phyloP scores from a whole-genome alignment of 1,140 invertebrate species.

The Rhizoglyphus robini region DNA sequence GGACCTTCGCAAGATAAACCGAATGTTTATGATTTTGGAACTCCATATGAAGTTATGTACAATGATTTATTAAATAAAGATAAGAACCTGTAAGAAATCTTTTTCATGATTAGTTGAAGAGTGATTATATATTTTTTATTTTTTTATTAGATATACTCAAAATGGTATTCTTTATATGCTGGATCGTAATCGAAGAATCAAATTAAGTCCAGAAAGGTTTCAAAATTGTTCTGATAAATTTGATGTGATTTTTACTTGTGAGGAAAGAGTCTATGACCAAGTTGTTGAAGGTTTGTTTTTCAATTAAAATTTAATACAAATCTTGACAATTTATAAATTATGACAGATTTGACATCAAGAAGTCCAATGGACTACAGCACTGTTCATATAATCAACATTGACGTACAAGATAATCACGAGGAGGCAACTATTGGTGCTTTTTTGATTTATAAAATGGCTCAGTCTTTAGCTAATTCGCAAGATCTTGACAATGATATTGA shows the following conservation, averaged over 20 bases:
- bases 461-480: slow-evolving; percentile 68
- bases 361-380: slow-evolving; percentile 49
- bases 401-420: slow-evolving; percentile 99
- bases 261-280: slow-evolving; percentile 98
- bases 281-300: slow-evolving; percentile 44
- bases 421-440: slow-evolving; percentile 99
- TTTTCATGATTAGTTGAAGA: background rate
- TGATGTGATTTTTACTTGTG: slow-evolving; percentile 91
- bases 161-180: slow-evolving; percentile 98
- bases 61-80: slow-evolving; percentile 66
- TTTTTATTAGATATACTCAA: slow-evolving; percentile 69
- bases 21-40: slow-evolving; percentile 96
- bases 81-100: slow-evolving; percentile 32
- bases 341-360: slow-evolving; percentile 36
- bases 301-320: slow-evolving; percentile 15
- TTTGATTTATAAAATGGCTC: slow-evolving; percentile 85
- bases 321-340: slow-evolving; percentile 17
- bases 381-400: slow-evolving; percentile 94
- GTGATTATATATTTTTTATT: background rate
- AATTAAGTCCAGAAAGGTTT: slow-evolving; percentile 83
- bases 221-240: slow-evolving; percentile 79
- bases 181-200: slow-evolving; percentile 91
- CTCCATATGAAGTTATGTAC: slow-evolving; percentile 92
- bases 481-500: slow-evolving; percentile 98
- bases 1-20: slow-evolving; percentile 85